Evolutionary conservation across 2,888 invertebrate genomes (phyloP).

Genomic region (Agonum fuliginosum): DNA sequence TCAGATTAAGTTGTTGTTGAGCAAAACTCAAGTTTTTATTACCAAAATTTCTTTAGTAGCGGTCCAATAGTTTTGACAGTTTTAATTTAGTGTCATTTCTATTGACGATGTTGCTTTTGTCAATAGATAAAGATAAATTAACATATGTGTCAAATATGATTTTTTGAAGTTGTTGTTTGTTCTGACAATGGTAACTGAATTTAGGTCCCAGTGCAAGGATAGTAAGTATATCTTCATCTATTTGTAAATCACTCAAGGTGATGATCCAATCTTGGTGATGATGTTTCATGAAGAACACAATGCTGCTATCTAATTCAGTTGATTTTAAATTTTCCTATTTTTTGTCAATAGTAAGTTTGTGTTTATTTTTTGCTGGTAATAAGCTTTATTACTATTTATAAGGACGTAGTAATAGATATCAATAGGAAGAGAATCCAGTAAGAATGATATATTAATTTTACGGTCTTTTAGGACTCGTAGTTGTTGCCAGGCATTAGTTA

Average conservation of each 20-base stretch:
- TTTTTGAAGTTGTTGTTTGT: not conserved
- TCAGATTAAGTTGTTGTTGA: not conserved
- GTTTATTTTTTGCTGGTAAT: too few species aligned
- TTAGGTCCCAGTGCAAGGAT: not conserved
- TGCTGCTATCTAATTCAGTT: too few species aligned
- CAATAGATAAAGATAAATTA: not conserved
- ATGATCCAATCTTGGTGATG: not conserved
- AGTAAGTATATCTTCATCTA: not conserved
- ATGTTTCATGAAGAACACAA: too few species aligned
- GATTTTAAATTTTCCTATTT: too few species aligned
- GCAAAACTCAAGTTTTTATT: not conserved
- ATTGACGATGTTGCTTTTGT: not conserved
- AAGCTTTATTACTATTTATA: too few species aligned
- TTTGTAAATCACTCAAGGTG: not conserved
- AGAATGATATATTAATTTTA: too few species aligned
- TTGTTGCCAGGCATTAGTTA: too few species aligned
- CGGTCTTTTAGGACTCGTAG: too few species aligned
- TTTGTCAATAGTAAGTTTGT: too few species aligned
- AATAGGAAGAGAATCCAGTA: too few species aligned
- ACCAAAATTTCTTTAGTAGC: not conserved
- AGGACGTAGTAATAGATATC: too few species aligned
- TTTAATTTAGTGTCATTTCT: not conserved
- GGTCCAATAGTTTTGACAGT: not conserved
- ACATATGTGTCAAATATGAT: not conserved
- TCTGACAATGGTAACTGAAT: not conserved